Evolutionary conservation across 1,140 invertebrate species (phyloP), one percentile per base, ranked within the genome.

Genomic region (Pararge aegeria): DNA sequence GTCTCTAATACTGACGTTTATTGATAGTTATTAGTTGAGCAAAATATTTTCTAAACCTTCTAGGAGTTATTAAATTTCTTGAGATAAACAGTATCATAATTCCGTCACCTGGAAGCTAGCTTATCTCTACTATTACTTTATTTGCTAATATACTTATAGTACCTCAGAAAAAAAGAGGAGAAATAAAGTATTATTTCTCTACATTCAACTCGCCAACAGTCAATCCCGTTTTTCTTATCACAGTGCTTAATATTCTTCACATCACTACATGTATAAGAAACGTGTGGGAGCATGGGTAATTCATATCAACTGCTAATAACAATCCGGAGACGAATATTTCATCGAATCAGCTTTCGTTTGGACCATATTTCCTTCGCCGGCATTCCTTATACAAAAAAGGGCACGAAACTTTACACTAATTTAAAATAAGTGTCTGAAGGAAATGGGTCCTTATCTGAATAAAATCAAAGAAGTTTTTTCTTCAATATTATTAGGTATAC

Each of bases 291-390:
- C 44, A 16, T 55, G 20, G 55, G 40, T 58, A 68, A 55, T 61
- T 68, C 62, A 61, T 63, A 73, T 60, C 50, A 55, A 61, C 55
- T 50, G 60, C 42, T 61, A 58, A 65, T 49, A 62, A 68, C 46
- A 46, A 60, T 60, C 55, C 58, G 52, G 55, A 60, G 60, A 40
- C 44, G 49, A 63, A 64, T 65, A 48, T 57, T 71, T 70, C 61
- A 27, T 57, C 30, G 66, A 67, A 59, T 10, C 7, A 53, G 37
- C 30, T 61, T 60, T 64, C 55, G 46, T 59, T 67, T 55, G 46
- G 55, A 57, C 44, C 55, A 55, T 61, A 58, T 58, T 58, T 58
- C 18, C 20, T 57, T 57, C 46, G 6, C n/a, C 9, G 9, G 20
- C 4, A 20, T 21, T 27, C 38, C 7, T 12, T 4, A n/a, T 34